Evolutionary conservation across 2,113 vertebrate genomes (phyloP).

Genomic region (Chinchilla lanigera): DNA sequence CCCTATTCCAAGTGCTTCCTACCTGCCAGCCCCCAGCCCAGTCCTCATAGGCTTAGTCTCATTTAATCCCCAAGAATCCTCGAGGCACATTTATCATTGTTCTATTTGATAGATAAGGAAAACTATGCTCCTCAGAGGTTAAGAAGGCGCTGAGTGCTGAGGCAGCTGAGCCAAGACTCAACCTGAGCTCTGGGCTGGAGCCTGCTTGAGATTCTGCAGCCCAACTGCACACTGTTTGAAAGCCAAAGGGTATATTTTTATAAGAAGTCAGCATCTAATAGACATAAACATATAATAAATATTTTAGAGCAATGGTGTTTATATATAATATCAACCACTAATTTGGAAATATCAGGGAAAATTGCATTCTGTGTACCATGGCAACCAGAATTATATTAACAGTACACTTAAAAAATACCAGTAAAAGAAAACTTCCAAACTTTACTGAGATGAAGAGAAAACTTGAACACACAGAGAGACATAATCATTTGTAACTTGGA

Average conservation of each 20-base stretch:
- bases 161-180: neutral
- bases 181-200: neutral
- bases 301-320: neutral
- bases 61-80: neutral
- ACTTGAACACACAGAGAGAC: neutral
- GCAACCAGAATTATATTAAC: neutral
- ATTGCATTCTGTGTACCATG: neutral
- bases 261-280: neutral
- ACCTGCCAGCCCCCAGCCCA: neutral
- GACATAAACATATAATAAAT: neutral
- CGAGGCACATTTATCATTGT: neutral
- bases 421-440: neutral
- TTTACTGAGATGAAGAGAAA: neutral
- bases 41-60: neutral
- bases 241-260: neutral
- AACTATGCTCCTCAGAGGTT: neutral
- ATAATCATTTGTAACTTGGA: neutral
- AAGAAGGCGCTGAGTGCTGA: neutral
- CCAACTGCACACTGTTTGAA: neutral
- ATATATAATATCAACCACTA: neutral
- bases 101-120: neutral
- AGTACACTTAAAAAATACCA: neutral
- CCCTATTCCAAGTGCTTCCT: neutral
- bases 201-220: neutral
- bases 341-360: neutral